Evolutionary conservation across 2,888 invertebrate genomes (phyloP).

Genomic region (Agrotis clavis): DNA sequence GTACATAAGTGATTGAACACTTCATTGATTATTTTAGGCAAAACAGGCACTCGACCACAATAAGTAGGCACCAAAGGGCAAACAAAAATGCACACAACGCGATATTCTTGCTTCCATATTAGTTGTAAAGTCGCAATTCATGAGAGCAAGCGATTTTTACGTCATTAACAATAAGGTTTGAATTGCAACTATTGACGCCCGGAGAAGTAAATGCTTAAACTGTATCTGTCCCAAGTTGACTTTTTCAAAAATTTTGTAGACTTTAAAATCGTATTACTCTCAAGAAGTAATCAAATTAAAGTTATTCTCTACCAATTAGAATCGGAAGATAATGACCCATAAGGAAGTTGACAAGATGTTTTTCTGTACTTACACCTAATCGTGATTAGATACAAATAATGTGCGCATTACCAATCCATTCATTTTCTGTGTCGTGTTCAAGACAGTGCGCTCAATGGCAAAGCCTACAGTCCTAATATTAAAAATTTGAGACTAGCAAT

Average conservation of each 20-base stretch:
- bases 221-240: neutral
- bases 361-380: neutral
- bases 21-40: conserved; percentile 65
- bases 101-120: neutral
- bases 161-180: neutral
- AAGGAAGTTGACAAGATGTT: conserved; percentile 1
- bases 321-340: neutral
- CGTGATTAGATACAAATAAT: neutral
- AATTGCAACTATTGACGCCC: neutral
- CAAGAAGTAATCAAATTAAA: conserved; percentile 4
- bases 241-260: neutral
- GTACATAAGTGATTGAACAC: conserved; percentile 66
- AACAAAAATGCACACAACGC: conserved; percentile 16
- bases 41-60: conserved; percentile 66
- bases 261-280: conserved; percentile 6
- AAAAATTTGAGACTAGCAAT: conserved; percentile 27
- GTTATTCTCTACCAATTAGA: neutral
- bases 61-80: conserved; percentile 60
- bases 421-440: neutral
- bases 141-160: neutral
- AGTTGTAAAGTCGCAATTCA: neutral
- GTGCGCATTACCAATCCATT: conserved; percentile 4
- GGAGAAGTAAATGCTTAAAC: neutral
- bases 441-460: conserved; percentile 4
- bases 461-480: conserved; percentile 9